Evolutionary conservation across 2,888 invertebrate genomes (phyloP), one percentile per base, ranked within the genome.

Genomic region (Lithodes maja): DNA sequence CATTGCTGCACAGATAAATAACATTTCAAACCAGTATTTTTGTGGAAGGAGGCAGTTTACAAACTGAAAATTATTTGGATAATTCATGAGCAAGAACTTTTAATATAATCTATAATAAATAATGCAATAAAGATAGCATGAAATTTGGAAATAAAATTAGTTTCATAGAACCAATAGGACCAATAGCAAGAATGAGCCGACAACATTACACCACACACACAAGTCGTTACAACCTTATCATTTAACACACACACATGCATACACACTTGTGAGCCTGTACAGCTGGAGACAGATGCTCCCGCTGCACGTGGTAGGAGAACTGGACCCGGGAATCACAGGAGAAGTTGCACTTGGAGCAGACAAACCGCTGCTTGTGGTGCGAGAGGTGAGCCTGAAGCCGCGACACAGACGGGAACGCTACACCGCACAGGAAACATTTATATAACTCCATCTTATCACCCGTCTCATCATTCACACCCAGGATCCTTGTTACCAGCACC

Each of bases 391-490:
- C 90, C 71, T 90, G 90, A 2, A 90, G 83, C 33, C 90, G 54
- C 1, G 90, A 88, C 54, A 90, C 85, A 1, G 88, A 88, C 1
- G 90, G 88, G 80, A 88, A 90, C 1, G 90, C 85, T 9, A 87
- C 85, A n/a, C 85, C 77, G 54, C 90, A 90, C 75, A 90, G 77
- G 68, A 88, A 90, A 17, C 90, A 90, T 75, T 90, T 90, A 74
- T 90, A 90, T 1, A 90, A 81, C 74, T 90, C 90, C 79, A 90
- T 90, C 74, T 90, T 90, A 79, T 90, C 90, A 1, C 90, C 90
- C 2, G 90, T 90, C 54, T 90, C 90, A 50, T 88, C 90, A 54
- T 90, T 90, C 1, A 90, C 52, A 15, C 90, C 87, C 17, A 90
- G 75, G 15, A 90, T 90, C 50, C 90, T 54, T 2, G 90, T 85